These are phyloP conservation scores for Lacanobia oleracea DNA, from an alignment of 2,888 invertebrate species.

Conservation along the genomic window DNA sequence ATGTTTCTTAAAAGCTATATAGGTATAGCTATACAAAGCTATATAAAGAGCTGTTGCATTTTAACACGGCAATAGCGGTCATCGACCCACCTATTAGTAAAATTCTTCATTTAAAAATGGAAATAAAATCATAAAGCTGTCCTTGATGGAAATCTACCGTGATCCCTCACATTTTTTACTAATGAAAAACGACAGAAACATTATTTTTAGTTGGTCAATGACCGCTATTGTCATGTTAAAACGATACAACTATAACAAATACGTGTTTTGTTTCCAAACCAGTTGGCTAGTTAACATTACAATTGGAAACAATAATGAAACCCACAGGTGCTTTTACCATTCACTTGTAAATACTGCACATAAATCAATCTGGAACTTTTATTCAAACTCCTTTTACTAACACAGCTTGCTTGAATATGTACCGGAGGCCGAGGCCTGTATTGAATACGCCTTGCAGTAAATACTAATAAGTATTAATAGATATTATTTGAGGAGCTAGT, in stretches of 20 bases:
- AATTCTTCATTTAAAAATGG: neutral
- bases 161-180: neutral
- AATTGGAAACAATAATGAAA: slow-evolving; percentile 56
- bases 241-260: slow-evolving; percentile 4
- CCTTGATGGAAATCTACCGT: neutral
- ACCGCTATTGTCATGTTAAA: neutral
- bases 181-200: neutral
- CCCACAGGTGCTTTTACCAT: slow-evolving; percentile 54
- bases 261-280: slow-evolving; percentile 27
- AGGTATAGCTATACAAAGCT: no score
- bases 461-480: no score
- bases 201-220: neutral
- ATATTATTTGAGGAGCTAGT: no score
- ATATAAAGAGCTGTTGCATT: neutral
- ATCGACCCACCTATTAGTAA: no score
- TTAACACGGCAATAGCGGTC: neutral
- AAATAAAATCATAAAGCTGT: neutral
- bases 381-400: slow-evolving; percentile 45
- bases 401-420: slow-evolving; percentile 35
- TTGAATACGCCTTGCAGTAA: slow-evolving; percentile 28
- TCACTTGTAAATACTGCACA: slow-evolving; percentile 57
- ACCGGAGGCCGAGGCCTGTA: slow-evolving; percentile 4
- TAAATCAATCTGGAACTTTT: slow-evolving; percentile 44
- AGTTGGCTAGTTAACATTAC: slow-evolving; percentile 57
- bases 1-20: slow-evolving; percentile 22